Conservation (phyloP, 2,888 invertebrate species). For the Disparrhopalites patrizii region DNA sequence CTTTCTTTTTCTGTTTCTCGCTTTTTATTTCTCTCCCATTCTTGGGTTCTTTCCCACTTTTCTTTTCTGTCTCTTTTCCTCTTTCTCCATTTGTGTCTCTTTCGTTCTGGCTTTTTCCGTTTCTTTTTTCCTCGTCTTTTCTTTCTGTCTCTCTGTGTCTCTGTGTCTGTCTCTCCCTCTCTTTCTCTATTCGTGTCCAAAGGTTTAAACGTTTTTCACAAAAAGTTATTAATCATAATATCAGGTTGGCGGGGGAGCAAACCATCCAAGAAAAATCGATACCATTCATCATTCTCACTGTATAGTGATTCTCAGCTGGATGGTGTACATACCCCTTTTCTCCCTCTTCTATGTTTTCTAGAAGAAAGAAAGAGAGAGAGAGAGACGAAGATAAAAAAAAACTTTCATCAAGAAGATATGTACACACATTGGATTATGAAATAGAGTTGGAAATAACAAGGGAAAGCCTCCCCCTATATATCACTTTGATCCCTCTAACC, state of each 20-base stretch:
- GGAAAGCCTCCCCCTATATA: background rate
- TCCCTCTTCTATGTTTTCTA: background rate
- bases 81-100: background rate
- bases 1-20: too few relatives aligned
- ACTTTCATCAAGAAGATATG: background rate
- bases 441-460: background rate
- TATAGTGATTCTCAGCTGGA: conserved; percentile 13
- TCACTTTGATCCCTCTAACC: too few relatives aligned
- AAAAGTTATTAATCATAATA: conserved; percentile 38
- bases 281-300: conserved; percentile 30
- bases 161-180: conserved; percentile 1
- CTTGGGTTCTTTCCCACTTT: too few relatives aligned
- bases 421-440: background rate
- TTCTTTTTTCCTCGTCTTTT: background rate
- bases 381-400: conserved; percentile 3
- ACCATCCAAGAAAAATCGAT: conserved; percentile 31
- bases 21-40: too few relatives aligned
- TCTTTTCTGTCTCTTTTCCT: too few relatives aligned
- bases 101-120: background rate
- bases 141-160: background rate
- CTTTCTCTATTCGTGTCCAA: background rate
- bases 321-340: background rate
- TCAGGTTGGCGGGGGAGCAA: conserved; percentile 26
- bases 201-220: conserved; percentile 26
- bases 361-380: background rate